A percentile compares a stretch with the other conserved stretches of the same genome.
These are phyloP conservation scores for Lampris megalopsis DNA, from an alignment of 2,113 vertebrate species.

Conservation along the genomic window DNA sequence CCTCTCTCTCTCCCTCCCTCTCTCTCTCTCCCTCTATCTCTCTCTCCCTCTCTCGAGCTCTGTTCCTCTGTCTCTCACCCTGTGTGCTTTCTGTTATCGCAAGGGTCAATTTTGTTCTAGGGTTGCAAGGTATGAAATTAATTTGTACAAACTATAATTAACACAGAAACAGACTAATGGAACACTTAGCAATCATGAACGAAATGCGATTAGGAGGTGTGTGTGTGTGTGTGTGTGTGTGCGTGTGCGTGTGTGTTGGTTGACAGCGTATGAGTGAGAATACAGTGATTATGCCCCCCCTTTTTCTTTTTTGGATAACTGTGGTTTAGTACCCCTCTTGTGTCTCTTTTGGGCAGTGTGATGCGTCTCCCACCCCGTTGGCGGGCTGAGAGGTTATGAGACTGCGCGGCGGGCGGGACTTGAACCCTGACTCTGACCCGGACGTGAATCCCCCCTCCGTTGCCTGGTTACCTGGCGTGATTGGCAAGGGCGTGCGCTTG, in stretches of 20 bases:
- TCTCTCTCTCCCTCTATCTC: not conserved
- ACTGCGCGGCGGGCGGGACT: slow-evolving; percentile 67
- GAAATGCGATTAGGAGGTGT: not conserved
- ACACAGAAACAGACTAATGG: slow-evolving; percentile 39
- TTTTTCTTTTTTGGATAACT: too few species aligned
- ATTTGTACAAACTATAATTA: slow-evolving; percentile 38
- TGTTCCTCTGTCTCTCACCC: not conserved
- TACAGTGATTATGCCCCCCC: too few species aligned
- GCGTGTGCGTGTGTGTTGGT: not conserved
- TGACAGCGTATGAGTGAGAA: not conserved
- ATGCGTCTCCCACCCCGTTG: slow-evolving; percentile 45
- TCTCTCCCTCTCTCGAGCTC: slow-evolving; percentile 9
- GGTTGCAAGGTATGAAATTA: slow-evolving; percentile 46
- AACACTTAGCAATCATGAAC: not conserved
- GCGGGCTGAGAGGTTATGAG: slow-evolving; percentile 71
- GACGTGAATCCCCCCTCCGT: slow-evolving; percentile 46
- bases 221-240: not conserved
- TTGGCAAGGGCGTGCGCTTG: slow-evolving; percentile 73
- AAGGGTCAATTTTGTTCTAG: not conserved
- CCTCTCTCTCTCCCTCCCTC: not conserved
- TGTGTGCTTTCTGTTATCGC: not conserved
- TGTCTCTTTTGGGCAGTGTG: slow-evolving; percentile 49
- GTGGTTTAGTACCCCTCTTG: not conserved
- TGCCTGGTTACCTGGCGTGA: slow-evolving; percentile 71
- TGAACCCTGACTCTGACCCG: slow-evolving; percentile 33